phyloP scores from a whole-genome alignment of 2,113 vertebrate genomes.

The Albula glossodonta region DNA sequence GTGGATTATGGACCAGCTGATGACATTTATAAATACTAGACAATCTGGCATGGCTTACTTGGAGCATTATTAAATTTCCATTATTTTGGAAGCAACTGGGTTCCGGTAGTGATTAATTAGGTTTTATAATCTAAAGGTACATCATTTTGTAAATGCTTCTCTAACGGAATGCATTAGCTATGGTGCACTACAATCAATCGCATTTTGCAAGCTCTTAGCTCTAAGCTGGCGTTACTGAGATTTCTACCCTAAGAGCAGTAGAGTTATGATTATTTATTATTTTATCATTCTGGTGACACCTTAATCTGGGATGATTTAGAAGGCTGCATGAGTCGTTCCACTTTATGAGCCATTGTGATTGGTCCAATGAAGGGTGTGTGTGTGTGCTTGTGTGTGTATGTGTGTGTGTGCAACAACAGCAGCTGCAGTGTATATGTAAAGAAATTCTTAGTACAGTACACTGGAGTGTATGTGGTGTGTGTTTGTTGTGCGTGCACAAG shows the following conservation, averaged over 20 bases:
- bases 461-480: not conserved
- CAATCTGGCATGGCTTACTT: slow-evolving; percentile 61
- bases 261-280: slow-evolving; percentile 46
- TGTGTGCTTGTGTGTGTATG: slow-evolving; percentile 4
- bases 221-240: slow-evolving; percentile 23
- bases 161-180: slow-evolving; percentile 61
- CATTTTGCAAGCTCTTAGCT: slow-evolving; percentile 39
- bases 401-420: too few relatives aligned
- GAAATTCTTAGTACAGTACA: too few relatives aligned
- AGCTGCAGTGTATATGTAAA: not conserved
- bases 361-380: not conserved
- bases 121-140: slow-evolving; percentile 61
- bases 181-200: slow-evolving; percentile 55
- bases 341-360: not conserved
- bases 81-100: slow-evolving; percentile 62
- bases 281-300: slow-evolving; percentile 46
- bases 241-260: slow-evolving; percentile 32
- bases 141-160: slow-evolving; percentile 59
- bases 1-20: slow-evolving; percentile 58
- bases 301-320: slow-evolving; percentile 55
- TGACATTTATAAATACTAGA: slow-evolving; percentile 70
- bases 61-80: slow-evolving; percentile 68
- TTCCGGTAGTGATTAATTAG: slow-evolving; percentile 65
- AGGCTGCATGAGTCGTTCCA: slow-evolving; percentile 23
- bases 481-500: not conserved